These are phyloP conservation scores for Saccostrea cuccullata DNA, from an alignment of 1,140 invertebrate genomes.

Conservation along the genomic window DNA sequence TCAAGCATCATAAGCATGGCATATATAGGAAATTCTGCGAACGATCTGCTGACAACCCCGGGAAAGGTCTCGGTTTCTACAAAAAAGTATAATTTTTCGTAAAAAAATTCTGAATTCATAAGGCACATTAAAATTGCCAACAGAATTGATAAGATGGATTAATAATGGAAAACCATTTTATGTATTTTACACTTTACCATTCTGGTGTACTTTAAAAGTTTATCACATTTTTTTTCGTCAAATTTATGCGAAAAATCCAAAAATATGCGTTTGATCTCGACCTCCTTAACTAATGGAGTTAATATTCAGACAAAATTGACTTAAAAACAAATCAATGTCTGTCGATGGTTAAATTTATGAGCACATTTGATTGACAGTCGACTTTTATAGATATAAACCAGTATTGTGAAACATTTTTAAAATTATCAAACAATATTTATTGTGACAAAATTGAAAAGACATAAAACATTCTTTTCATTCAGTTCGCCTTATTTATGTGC, in stretches of 20 bases:
- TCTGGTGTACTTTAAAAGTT: neutral
- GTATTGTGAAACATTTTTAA: no score
- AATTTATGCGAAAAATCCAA: neutral
- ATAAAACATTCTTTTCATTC: neutral
- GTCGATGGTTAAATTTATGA: neutral
- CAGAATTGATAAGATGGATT: no score
- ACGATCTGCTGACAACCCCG: no score
- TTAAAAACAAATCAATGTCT: neutral
- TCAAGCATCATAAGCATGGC: no score
- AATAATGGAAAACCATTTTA: no score
- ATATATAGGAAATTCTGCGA: no score
- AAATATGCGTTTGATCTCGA: constrained; percentile 10
- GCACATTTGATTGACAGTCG: neutral
- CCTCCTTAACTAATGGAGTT: neutral
- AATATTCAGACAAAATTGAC: neutral
- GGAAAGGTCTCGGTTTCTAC: no score
- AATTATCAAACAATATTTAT: no score
- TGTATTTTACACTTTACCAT: neutral
- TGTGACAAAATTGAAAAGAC: no score
- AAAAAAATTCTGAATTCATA: no score
- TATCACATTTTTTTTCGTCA: neutral
- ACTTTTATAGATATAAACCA: neutral
- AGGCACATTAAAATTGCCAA: no score
- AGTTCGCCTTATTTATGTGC: neutral
- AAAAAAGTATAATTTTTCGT: no score